Conservation (phyloP, 2,113 vertebrate genomes). For the Lepus timidus region DNA sequence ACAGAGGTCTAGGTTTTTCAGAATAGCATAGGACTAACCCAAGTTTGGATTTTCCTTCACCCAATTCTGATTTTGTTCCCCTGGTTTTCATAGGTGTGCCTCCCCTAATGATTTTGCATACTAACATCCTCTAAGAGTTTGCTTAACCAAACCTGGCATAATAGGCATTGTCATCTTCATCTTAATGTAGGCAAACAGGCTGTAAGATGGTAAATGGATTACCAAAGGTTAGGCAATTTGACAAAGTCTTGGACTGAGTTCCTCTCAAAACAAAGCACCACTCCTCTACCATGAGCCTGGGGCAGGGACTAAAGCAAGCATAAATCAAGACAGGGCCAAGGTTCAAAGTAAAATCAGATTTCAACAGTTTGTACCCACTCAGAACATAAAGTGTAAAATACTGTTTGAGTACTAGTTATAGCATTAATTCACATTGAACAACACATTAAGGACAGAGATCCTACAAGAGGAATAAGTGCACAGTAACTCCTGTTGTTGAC, state of each 20-base stretch:
- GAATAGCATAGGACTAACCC: not conserved
- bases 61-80: not conserved
- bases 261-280: not conserved
- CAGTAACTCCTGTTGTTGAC: no score
- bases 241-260: not conserved
- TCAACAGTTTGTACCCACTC: no score
- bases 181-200: not conserved
- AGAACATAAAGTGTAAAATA: no score
- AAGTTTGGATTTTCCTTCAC: not conserved
- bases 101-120: not conserved
- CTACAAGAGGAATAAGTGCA: no score
- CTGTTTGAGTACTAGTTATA: no score
- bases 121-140: not conserved
- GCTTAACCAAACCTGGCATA: not conserved
- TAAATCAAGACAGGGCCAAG: not conserved
- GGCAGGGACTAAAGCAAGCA: not conserved
- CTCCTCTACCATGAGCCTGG: not conserved
- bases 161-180: not conserved
- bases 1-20: not conserved
- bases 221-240: not conserved
- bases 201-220: not conserved
- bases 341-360: not conserved
- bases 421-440: no score
- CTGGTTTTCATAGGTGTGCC: not conserved
- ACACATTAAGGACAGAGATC: no score